These are phyloP conservation scores for Somateria mollissima DNA, from an alignment of 2,797 vertebrate species.

Conservation along the genomic window DNA sequence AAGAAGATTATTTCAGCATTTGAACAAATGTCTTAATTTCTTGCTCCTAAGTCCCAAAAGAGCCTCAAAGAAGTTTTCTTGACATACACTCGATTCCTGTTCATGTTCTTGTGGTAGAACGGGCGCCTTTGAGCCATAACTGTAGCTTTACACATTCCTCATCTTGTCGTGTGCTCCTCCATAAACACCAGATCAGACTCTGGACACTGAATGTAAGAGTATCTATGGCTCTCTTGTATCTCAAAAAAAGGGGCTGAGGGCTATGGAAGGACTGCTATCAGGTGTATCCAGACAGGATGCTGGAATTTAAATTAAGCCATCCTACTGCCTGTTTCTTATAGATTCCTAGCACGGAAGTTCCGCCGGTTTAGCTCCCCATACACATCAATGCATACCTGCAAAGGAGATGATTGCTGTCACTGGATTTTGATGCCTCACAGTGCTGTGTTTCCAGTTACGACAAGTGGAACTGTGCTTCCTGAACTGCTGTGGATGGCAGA, in stretches of 20 bases:
- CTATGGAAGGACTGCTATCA: neutral
- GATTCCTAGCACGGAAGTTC: neutral
- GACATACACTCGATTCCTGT: neutral
- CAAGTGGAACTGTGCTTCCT: neutral
- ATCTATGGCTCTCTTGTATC: neutral
- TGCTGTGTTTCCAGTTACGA: neutral
- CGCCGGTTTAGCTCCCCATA: neutral
- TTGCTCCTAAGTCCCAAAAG: neutral
- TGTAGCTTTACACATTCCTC: neutral
- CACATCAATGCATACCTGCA: neutral
- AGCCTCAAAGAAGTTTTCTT: neutral
- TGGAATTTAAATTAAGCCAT: neutral
- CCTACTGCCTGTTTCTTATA: fast-evolving
- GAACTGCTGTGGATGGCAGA: neutral
- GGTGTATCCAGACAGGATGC: neutral
- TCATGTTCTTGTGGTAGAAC: neutral
- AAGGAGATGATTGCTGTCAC: neutral
- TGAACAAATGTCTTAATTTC: neutral
- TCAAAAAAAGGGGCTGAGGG: neutral
- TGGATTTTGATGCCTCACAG: neutral
- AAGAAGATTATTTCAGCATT: neutral
- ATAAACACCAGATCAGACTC: neutral
- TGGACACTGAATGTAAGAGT: neutral
- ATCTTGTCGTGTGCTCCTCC: neutral
- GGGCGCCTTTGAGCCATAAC: neutral